Evolutionary conservation across 1,140 invertebrate genomes (phyloP), one percentile per base, ranked within the genome.

Genomic region (Lanistes nyassanus): DNA sequence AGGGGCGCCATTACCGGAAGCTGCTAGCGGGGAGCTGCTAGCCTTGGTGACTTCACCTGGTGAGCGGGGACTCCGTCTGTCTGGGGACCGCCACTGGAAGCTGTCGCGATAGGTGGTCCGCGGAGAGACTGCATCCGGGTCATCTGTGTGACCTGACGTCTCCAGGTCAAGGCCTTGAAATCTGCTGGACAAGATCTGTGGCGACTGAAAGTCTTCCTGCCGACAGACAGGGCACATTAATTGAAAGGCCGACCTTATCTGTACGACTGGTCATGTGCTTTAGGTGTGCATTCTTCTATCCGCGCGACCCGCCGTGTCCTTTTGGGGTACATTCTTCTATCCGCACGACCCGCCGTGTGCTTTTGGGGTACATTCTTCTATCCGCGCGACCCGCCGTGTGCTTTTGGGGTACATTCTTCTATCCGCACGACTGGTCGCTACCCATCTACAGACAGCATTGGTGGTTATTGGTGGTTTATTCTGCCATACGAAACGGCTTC

Each of bases 151-250:
- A 5, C 36, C n/a, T 37, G 70, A n/a, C 23, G 34, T 72, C 21
- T 72, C 70, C 3, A 72, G 56, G 70, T 62, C 60, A 11, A 72
- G 70, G 37, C 70, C 60, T 3, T 53, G 55, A 31, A 72, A 37
- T 67, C 26, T 67, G 65, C 42, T 3, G 34, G 70, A 72, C 70
- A 72, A n/a, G 21, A 31, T 37, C 13, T 60, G 53, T 42, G 70
- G 70, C 4, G 55, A 11, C 26, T 72, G 31, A 56, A 26, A 72
- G 56, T 72, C 55, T 19, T 72, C 70, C 70, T 72, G 70, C 13
- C 53, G 7, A n/a, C 56, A 70, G 56, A 58, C 26, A 42, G 6
- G 6, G 16, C 36, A 68, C n/a, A 11, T 31, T 60, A 9, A 23
- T 3, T n/a, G 56, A 0, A 0, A 60, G 5, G 23, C 56, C 11